Base-by-base conservation (phyloP, 2,888 invertebrate species). In the Lochmaea crataegi region DNA sequence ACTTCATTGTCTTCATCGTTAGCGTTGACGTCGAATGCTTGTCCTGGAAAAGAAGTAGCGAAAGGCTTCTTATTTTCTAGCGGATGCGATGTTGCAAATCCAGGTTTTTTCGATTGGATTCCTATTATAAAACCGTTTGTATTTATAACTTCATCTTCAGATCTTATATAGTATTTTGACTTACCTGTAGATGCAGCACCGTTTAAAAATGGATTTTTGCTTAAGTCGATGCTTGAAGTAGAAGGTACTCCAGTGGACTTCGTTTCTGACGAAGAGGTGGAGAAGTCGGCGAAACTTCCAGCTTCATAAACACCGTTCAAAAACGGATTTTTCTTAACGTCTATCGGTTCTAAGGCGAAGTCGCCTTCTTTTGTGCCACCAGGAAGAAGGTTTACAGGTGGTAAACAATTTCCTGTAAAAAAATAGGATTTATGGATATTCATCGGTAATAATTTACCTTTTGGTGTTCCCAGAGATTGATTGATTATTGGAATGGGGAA, bases 91-190 rank as follows among this genome's bases (percentile, higher is more conserved):
- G 79, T 80, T 4, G 80, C 74, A 64, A 80, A 80, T 32, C 78
- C 78, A 16, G 76, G 80, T 72, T 81, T 81, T 69, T 77, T 79
- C 11, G 86, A 86, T 75, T 86, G 86, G 14, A 86, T 86, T 22
- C 86, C 86, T 22, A n/a, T n/a, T n/a, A 86, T 73, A 79, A 86
- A 86, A 56, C 85, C 85, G 71, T 84, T 81, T 63, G 81, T 82
- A 67, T 81, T 80, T 45, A 75, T 77, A 5, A 86, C 80, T 65
- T 81, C 74, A 61, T 84, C 83, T n/a, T 86, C 86, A 73, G 82
- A 82, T 58, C 83, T 84, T 69, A 68, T 66, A 16, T 14, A 61
- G 48, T n/a, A 6, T 58, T 53, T 32, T 45, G 10, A 65, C 69
- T 79, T 80, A 76, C 83, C 84, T 68, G 83, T 78, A 51, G 80